Evolutionary conservation across 2,888 invertebrate genomes (phyloP).

Genomic region (Abscondita cerata): DNA sequence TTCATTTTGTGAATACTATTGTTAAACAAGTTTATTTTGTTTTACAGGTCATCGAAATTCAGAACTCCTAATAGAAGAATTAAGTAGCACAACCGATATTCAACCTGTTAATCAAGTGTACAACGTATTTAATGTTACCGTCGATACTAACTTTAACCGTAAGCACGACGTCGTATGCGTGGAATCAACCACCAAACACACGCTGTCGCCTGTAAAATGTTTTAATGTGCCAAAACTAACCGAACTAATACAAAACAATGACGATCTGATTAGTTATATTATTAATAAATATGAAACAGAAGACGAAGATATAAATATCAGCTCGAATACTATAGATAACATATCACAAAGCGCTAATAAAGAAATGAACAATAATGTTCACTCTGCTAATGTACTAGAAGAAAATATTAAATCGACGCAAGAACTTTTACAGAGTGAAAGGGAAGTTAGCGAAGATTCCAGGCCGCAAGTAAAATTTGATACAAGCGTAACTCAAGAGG

Average conservation of each 20-base stretch:
- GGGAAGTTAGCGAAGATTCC: neutral
- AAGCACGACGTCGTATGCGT: slow-evolving; percentile 31
- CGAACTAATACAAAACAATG: slow-evolving; percentile 51
- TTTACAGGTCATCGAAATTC: slow-evolving; percentile 26
- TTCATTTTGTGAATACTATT: too few relatives aligned
- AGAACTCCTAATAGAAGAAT: slow-evolving; percentile 49
- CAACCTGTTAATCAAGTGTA: slow-evolving; percentile 55
- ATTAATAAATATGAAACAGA: slow-evolving; percentile 46
- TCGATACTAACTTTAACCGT: slow-evolving; percentile 50
- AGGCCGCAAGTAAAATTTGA: slow-evolving; percentile 44
- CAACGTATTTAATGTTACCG: slow-evolving; percentile 56
- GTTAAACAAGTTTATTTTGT: slow-evolving; percentile 1
- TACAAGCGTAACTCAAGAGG: slow-evolving; percentile 49
- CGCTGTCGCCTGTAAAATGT: slow-evolving; percentile 5
- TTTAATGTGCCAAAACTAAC: slow-evolving; percentile 49
- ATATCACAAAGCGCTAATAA: slow-evolving; percentile 10
- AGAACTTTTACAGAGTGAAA: slow-evolving; percentile 31
- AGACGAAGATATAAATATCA: slow-evolving; percentile 16
- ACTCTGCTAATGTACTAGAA: slow-evolving; percentile 10
- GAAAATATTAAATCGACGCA: slow-evolving; percentile 19
- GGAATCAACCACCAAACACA: neutral
- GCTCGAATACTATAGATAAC: neutral
- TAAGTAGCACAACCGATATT: slow-evolving; percentile 52
- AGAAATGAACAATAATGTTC: slow-evolving; percentile 20
- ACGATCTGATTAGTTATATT: slow-evolving; percentile 49